Base-by-base conservation (phyloP, 2,797 vertebrate genomes). In the Benthosema pterotum region DNA sequence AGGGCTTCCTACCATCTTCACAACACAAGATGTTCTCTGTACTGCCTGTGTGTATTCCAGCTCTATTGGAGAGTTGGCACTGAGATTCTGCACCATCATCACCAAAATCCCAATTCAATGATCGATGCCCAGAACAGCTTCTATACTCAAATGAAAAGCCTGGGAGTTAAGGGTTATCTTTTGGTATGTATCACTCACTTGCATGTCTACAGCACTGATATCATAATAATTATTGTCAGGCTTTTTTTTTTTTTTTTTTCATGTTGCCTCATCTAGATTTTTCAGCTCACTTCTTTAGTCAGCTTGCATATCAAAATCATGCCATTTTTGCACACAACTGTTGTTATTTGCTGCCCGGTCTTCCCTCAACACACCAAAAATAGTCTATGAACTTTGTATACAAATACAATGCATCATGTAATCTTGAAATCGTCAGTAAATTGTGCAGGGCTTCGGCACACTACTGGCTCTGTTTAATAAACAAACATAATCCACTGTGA, bases 81-180 rank as follows among this genome's bases (percentile, higher is more conserved):
- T n/a, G 95, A 96, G 89, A 94, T 99, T 80, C 83, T 99, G 11
- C 93, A 91, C 57, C 92, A 96, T 79, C 94, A 91, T 76, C 93
- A 91, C 57, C 92, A 96, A 79, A 94, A 91, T 76, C 93, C 94
- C 5, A 89, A 83, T 15, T 90, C 93, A 75, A 93, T 28, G 1
- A 11, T 91, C 63, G 92, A 92, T 11, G 92, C 95, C 52, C 92
- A 95, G 75, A 96, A 71, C 65, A 75, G 61, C 70, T 94, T 99
- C 75, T 93, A 94, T 25, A 94, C 98, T 68, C 89, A 83, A 22
- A 93, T 98, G 87, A 99, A 99, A 83, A 93, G 94, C 75, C 84
- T 88, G 0, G 94, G 95, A 25, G 62, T 96, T 32, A 91, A 81
- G 75, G 87, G 90, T 67, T 98, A 95, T 74, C 86, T 97, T 38